Evolutionary conservation across 2,888 invertebrate genomes (phyloP), one percentile per base, ranked within the genome.

Genomic region (Diarsia brunnea): DNA sequence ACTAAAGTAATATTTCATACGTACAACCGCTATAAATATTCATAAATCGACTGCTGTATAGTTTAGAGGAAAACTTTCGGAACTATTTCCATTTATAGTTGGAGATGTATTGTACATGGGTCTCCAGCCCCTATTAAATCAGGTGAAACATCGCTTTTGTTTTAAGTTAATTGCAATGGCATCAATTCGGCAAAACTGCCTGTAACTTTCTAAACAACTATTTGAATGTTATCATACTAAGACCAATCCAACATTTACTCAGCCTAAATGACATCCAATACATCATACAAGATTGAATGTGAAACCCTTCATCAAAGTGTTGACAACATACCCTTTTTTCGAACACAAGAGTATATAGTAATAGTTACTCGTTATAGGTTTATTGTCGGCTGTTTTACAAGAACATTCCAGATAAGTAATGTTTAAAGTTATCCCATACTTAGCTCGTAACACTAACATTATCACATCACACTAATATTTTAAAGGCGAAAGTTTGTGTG

Each of bases 271-370:
- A 53, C 16, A 53, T 43, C 69, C 38, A 7, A 51, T 69, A 45
- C 24, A 51, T 68, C 68, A 43, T 43, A 43, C 43, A 69, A 27
- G 21, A 71, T 53, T 53, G 71, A 69, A 69, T 43, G 51, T 51
- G 14, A 24, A 51, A n/a, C 71, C 43, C 69, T 51, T 71, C 3
- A 2, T 27, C 21, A 1, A 21, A 49, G 24, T 71, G 27, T 43
- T 71, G 16, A 2, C 69, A 69, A 51, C 21, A 21, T 71, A 4
- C 21, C 8, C 16, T 14, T 70, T 53, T 24, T 19, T n/a, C 12
- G 12, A 38, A 38, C 38, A 38, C n/a, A 21, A 61, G 38, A 21
- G 12, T 61, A 21, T 49, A 66, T 27, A 66, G 19, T 47, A 27
- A 27, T 21, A 21, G 4, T 12, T 47, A 47, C 16, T n/a, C 2